Conservation (phyloP, 2,797 vertebrate species). For the Pithecia hirsuta region DNA sequence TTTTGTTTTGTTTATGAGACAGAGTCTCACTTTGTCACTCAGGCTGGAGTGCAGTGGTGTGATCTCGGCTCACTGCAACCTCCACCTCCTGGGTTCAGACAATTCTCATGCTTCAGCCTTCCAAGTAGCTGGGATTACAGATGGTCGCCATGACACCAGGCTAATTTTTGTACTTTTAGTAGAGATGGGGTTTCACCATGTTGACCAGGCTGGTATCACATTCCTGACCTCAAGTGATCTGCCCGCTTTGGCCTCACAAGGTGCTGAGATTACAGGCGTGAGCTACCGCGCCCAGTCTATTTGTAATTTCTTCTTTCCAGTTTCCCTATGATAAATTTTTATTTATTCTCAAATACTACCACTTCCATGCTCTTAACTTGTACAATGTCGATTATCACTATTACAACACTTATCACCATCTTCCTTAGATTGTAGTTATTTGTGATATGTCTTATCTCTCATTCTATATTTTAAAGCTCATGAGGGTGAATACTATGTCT, state of each 20-base stretch:
- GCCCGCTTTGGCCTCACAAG: background rate
- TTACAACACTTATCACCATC: background rate
- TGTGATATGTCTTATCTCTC: background rate
- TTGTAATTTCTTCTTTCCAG: background rate
- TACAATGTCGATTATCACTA: background rate
- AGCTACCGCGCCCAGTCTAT: background rate
- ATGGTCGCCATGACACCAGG: background rate
- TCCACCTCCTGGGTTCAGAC: background rate
- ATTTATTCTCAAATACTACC: background rate
- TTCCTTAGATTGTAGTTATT: background rate
- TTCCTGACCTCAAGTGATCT: background rate
- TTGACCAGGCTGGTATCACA: background rate
- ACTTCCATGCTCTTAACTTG: background rate
- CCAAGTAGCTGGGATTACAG: background rate
- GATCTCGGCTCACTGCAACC: background rate
- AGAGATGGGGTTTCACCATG: background rate
- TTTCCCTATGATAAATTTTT: background rate
- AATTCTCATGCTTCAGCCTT: background rate
- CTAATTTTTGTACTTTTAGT: background rate
- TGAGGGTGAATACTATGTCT: background rate
- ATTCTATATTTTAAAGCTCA: conserved; percentile 1
- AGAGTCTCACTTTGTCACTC: background rate
- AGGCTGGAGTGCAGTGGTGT: background rate
- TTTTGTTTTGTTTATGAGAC: background rate
- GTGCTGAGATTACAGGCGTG: background rate